These are phyloP conservation scores for Choristoneura rosaceana DNA, from an alignment of 2,888 invertebrate genomes.

Conservation along the genomic window DNA sequence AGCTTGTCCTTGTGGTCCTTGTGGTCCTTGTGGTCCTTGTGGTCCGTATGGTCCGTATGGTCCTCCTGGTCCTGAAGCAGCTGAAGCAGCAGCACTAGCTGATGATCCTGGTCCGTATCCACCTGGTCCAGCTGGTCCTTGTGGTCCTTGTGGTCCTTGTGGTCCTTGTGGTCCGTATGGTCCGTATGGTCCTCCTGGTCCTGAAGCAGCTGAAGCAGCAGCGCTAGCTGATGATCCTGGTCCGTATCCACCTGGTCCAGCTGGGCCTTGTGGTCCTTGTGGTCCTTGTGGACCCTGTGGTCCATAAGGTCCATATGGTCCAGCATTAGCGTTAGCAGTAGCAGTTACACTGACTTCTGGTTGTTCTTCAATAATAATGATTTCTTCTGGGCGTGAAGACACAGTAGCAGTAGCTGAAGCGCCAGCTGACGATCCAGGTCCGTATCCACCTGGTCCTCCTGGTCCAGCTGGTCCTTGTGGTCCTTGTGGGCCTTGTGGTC, in stretches of 20 bases:
- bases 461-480: conserved; percentile 11
- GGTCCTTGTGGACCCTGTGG: neutral
- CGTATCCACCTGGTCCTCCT: conserved; percentile 10
- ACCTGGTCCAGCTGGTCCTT: conserved; percentile 6
- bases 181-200: conserved; percentile 14
- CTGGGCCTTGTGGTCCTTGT: conserved; percentile 34
- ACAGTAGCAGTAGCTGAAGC: neutral
- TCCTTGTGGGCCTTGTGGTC: neutral
- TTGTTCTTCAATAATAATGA: conserved; percentile 10
- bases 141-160: conserved; percentile 17
- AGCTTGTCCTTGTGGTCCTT: neutral
- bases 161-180: conserved; percentile 18
- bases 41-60: conserved; percentile 11
- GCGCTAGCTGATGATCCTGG: conserved; percentile 2
- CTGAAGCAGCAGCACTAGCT: conserved; percentile 8
- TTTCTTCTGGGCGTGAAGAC: conserved; percentile 2
- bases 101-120: conserved; percentile 11
- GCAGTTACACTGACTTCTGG: conserved; percentile 32
- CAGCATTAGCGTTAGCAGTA: conserved; percentile 30
- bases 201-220: neutral
- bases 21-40: conserved; percentile 12
- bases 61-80: conserved; percentile 5
- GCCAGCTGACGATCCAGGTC: conserved; percentile 13
- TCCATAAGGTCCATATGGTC: conserved; percentile 4
- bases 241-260: conserved; percentile 26